Percentiles rank a stretch among this genome's conserved stretches.
phyloP scores from a whole-genome alignment of 2,113 vertebrate genomes.

The Vidua macroura region DNA sequence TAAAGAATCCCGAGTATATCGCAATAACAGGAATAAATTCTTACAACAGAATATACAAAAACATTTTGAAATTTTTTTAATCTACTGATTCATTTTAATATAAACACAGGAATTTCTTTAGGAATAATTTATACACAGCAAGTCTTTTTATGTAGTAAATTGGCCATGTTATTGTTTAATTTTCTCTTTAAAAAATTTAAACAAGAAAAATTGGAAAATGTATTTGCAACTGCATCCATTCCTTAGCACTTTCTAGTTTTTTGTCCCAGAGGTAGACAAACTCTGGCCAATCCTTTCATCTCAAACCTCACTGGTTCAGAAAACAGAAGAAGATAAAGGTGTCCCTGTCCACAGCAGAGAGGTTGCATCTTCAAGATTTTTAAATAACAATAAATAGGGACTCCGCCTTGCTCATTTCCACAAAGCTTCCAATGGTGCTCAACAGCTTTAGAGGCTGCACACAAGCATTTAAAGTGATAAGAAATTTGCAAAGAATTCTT shows the following conservation, averaged over 20 bases:
- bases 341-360: background rate
- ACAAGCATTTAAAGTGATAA: background rate
- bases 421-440: slow-evolving; percentile 22
- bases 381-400: slow-evolving; percentile 69
- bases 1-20: slow-evolving; percentile 86
- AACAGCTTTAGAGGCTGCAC: background rate
- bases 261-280: slow-evolving; percentile 79
- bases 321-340: slow-evolving; percentile 65
- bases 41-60: slow-evolving; percentile 90
- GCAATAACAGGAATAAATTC: slow-evolving; percentile 86
- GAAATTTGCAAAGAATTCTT: background rate
- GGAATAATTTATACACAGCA: slow-evolving; percentile 88
- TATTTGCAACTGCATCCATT: slow-evolving; percentile 78
- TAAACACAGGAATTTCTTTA: slow-evolving; percentile 84
- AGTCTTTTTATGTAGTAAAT: slow-evolving; percentile 85
- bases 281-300: slow-evolving; percentile 75
- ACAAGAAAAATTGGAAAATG: slow-evolving; percentile 79
- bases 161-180: slow-evolving; percentile 78
- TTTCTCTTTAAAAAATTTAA: slow-evolving; percentile 72
- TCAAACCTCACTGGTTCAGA: slow-evolving; percentile 76
- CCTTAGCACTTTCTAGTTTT: slow-evolving; percentile 73
- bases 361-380: slow-evolving; percentile 1
- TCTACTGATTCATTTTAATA: slow-evolving; percentile 86
- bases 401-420: slow-evolving; percentile 26
- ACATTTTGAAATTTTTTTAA: slow-evolving; percentile 77